These are phyloP conservation scores for Yoshiicerus persimilis DNA, from an alignment of 1,140 invertebrate genomes.

Conservation along the genomic window DNA sequence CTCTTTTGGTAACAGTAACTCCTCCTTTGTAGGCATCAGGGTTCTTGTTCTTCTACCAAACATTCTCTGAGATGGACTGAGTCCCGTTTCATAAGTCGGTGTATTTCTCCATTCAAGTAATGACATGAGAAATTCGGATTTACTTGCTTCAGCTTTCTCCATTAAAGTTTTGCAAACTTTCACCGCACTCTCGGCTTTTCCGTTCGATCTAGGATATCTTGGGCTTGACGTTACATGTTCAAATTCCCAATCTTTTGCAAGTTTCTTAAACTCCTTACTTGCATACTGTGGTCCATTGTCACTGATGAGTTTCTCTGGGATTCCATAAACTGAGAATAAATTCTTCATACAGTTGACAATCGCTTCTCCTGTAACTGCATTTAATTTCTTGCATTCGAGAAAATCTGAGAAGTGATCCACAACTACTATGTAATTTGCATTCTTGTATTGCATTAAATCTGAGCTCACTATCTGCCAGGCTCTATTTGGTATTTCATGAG, in stretches of 20 bases:
- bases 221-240: slow-evolving; percentile 53
- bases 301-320: slow-evolving; percentile 51
- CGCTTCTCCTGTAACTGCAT: neutral
- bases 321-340: slow-evolving; percentile 51
- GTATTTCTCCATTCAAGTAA: slow-evolving; percentile 4
- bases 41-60: slow-evolving; percentile 5
- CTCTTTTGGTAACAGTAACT: neutral
- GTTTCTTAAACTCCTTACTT: slow-evolving; percentile 53
- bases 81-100: neutral
- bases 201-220: slow-evolving; percentile 53
- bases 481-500: neutral
- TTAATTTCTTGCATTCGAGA: neutral
- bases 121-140: neutral
- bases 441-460: neutral
- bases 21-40: neutral
- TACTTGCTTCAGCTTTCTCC: slow-evolving; percentile 45
- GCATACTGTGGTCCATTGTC: slow-evolving; percentile 55
- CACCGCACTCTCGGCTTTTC: slow-evolving; percentile 53
- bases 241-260: slow-evolving; percentile 54
- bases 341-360: neutral
- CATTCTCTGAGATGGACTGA: slow-evolving; percentile 4
- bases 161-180: slow-evolving; percentile 53
- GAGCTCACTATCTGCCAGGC: slow-evolving; percentile 10
- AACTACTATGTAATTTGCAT: neutral
- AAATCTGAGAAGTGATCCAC: no score